Evolutionary conservation across 2,888 invertebrate species (phyloP), one percentile per base, ranked within the genome.

Genomic region (Apoda limacodes): DNA sequence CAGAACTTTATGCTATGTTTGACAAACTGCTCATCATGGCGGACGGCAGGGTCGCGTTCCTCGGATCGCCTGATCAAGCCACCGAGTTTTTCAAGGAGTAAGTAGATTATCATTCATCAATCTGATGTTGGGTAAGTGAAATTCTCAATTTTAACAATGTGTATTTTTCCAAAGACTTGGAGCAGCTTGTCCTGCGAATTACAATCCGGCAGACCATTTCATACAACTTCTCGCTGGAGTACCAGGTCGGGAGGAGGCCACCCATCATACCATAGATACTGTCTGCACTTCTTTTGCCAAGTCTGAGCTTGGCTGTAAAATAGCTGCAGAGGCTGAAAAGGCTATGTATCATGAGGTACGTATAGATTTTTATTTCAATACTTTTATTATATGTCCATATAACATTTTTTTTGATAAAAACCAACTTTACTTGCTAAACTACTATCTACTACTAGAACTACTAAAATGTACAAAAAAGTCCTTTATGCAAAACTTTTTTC

Each of bases 151-250:
- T 17, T 17, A 5, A 5, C 7, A 17, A 17, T 17, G n/a, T n/a
- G n/a, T 7, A 13, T 26, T 19, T 19, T 12, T 4, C 4, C 30
- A 3, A 32, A 93, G 93, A 17, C 65, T 92, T 46, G 92, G 92
- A 13, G 89, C 90, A 7, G 87, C 88, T 0, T 93, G 93, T 60
- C 96, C 96, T 0, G 85, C 84, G 3, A 95, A 95, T 61, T 95
- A 92, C 71, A 97, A 96, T 62, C 96, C 96, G 2, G 95, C 95
- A 0, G 97, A 98, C 69, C 94, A 92, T 67, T 96, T 91, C 67
- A 90, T 98, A 26, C 92, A 95, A 58, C 85, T 93, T 2, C 67
- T 97, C 43, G 94, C 96, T 0, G 88, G 96, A 2, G 86, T 90
- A 1, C 95, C 95, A 0, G 92, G 90, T 1, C 82, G 88, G 9